Base-by-base conservation (phyloP, 2,113 vertebrate species). In the Scomber colias region DNA sequence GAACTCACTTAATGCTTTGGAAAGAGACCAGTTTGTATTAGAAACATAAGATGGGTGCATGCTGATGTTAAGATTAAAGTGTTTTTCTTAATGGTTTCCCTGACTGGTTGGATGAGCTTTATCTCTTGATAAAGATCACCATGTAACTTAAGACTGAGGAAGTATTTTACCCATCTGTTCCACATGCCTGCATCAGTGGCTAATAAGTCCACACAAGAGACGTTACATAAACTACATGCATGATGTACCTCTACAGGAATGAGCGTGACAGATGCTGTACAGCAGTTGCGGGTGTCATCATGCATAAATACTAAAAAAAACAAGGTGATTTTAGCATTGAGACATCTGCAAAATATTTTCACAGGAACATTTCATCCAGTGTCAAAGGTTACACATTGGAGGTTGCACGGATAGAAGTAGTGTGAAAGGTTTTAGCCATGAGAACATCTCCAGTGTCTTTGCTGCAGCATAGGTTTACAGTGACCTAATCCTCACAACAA, bases 401-500 rank as follows among this genome's bases (percentile, higher is more conserved):
- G 27, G 21, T 59, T 16, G 8, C n/a, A 31, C 24, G 24, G 72
- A 70, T 45, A 27, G 54, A 68, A n/a, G 40, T 11, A 5, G 11
- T 31, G n/a, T n/a, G 40, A 79, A 3, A 46, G 44, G 56, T 35
- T 81, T 46, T 50, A 72, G 63, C 4, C 21, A 17, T 75, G 78
- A 54, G 27, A 68, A 56, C 45, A 77, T 84, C 84, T 88, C 49
- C 74, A 76, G 30, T 70, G 65, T 70, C 70, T 45, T 63, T 73
- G 61, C 67, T 21, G 67, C 54, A 59, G 55, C 69, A 21, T 79
- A 40, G 70, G 67, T 82, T 86, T 84, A 73, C 83, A 87, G 71
- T 75, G 79, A 84, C 84, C 88, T 89, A 86, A 91, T 82, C 69
- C 64, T 21, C 45, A 30, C 68, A 84, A 91, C 90, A 92, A 90